Conservation (phyloP, 2,113 vertebrate species). For the Echinops telfairi region DNA sequence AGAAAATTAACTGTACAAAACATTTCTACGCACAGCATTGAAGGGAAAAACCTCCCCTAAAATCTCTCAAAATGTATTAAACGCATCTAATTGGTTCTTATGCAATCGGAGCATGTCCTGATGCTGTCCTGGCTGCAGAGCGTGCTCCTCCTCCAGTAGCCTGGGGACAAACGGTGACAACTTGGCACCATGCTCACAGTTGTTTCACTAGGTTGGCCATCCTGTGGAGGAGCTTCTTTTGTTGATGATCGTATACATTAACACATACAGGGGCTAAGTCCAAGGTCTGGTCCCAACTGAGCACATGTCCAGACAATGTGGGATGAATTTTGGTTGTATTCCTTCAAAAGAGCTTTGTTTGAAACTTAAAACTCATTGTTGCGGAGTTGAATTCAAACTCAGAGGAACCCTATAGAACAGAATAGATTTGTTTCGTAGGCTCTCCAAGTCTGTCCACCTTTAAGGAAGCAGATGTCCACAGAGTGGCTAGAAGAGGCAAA, state of each 20-base stretch:
- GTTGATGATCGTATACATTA: not conserved
- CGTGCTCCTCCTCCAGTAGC: not conserved
- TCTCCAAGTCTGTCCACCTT: no score
- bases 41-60: not conserved
- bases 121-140: not conserved
- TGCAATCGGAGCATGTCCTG: slow-evolving; percentile 14
- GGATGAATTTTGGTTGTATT: not conserved
- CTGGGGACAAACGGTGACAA: not conserved
- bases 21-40: slow-evolving; percentile 48
- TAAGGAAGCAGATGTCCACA: no score
- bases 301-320: not conserved
- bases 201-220: not conserved
- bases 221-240: not conserved
- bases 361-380: no score
- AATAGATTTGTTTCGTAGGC: no score
- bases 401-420: no score
- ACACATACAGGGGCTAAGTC: no score
- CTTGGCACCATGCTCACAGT: not conserved
- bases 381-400: no score
- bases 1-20: slow-evolving; percentile 68
- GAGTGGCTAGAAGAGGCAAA: no score
- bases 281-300: not conserved
- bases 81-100: slow-evolving; percentile 67
- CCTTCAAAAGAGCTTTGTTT: not conserved
- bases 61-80: not conserved